Evolutionary conservation across 1,140 invertebrate genomes (phyloP).

Genomic region (Drosophila athabasca): DNA sequence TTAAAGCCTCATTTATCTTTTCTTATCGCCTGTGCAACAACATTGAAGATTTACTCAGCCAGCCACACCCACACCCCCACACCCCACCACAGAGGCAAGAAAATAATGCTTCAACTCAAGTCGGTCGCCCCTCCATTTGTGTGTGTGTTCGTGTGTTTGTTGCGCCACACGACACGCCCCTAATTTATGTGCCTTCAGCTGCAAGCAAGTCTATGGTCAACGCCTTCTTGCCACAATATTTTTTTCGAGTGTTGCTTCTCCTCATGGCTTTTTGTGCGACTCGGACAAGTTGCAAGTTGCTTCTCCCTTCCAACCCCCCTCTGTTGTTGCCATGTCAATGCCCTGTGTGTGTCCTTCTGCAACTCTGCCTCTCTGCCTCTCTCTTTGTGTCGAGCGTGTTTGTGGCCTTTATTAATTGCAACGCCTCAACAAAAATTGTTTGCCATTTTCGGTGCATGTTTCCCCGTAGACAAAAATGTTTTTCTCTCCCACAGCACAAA

Average conservation of each 20-base stretch:
- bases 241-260: conserved; percentile 35
- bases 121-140: too few relatives aligned
- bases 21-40: conserved; percentile 77
- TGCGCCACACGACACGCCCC: conserved; percentile 60
- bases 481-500: conserved; percentile 41
- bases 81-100: conserved; percentile 17
- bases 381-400: conserved; percentile 10
- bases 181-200: conserved; percentile 78
- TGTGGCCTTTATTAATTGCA: conserved; percentile 77
- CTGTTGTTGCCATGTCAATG: conserved; percentile 64
- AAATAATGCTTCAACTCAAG: conserved; percentile 10
- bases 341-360: conserved; percentile 47
- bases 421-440: conserved; percentile 75
- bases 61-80: conserved; percentile 36
- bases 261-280: conserved; percentile 10
- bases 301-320: conserved; percentile 4
- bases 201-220: conserved; percentile 66
- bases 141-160: conserved; percentile 11
- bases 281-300: conserved; percentile 40
- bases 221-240: conserved; percentile 59
- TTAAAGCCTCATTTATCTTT: conserved; percentile 81
- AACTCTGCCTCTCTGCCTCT: neutral
- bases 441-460: conserved; percentile 61
- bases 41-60: conserved; percentile 79
- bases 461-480: conserved; percentile 25